Evolutionary conservation across 2,113 vertebrate genomes (phyloP), one percentile per base, ranked within the genome.

Genomic region (Apaloderma vittatum): DNA sequence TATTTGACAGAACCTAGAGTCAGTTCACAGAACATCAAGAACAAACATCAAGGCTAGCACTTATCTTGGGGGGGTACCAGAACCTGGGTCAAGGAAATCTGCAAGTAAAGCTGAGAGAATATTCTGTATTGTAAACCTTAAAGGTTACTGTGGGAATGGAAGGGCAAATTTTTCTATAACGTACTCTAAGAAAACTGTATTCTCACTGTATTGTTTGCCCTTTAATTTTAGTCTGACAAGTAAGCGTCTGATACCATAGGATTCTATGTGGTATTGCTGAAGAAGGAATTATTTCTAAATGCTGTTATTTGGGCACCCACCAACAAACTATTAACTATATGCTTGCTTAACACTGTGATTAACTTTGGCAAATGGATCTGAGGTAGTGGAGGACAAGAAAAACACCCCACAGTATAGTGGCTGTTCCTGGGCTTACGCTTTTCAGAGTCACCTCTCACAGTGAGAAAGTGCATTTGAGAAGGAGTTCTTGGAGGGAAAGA

Each of bases 301-400:
- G 15, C 57, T 7, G 5, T 4, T 71, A 58, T 66, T 51, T 24
- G 61, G 66, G 15, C 12, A 68, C 14, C 7, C 6, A 29, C 40
- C 6, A 49, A 24, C 70, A 29, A 88, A 10, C 34, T 59, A 7
- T 29, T 86, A 52, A 54, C 68, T 16, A 12, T 59, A 15, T 46
- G 27, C 22, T 63, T 55, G 12, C 52, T 90, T 43, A 63, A 15
- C 9, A 4, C 36, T 20, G 45, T n/a, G 62, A 19, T 61, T 70
- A 58, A 48, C 70, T 67, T 71, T 26, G 48, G 46, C 61, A 67
- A 37, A 40, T 0, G 2, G 4, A 2, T 0, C 61, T 17, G 15
- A 52, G 29, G 18, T 45, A 32, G 4, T 45, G n/a, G 1, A 22
- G 37, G 37, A 36, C 24, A 40, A 49, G 70, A 84, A 48, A 13